Percentiles rank a stretch among this genome's conserved stretches.
These are phyloP conservation scores for Fissipunctia ypsillon DNA, from an alignment of 2,888 invertebrate species.

Conservation along the genomic window DNA sequence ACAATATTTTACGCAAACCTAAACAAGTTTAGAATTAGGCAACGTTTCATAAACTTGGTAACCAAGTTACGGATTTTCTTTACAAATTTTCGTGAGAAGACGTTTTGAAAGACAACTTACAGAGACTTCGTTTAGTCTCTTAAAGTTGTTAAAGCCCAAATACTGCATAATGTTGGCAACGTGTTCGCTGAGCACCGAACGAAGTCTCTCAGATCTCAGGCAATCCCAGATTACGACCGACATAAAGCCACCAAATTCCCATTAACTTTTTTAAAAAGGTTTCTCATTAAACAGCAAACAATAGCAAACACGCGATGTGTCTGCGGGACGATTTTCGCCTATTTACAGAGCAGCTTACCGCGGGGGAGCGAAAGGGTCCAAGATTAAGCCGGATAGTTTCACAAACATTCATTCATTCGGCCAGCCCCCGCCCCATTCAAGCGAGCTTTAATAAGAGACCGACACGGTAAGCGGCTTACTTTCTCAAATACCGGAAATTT, in stretches of 20 bases:
- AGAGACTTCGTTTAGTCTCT: too few relatives aligned
- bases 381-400: slow-evolving; percentile 73
- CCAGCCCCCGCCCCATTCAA: slow-evolving; percentile 72
- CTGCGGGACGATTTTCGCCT: slow-evolving; percentile 67
- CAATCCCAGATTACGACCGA: slow-evolving; percentile 53
- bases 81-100: slow-evolving; percentile 41
- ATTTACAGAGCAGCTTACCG: slow-evolving; percentile 73
- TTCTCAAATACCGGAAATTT: slow-evolving; percentile 78
- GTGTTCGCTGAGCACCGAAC: slow-evolving; percentile 32
- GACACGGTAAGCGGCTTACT: slow-evolving; percentile 81
- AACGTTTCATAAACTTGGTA: slow-evolving; percentile 48
- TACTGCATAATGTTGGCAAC: slow-evolving; percentile 27
- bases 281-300: slow-evolving; percentile 70
- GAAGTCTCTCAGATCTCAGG: slow-evolving; percentile 35
- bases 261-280: slow-evolving; percentile 71
- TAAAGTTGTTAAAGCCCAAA: slow-evolving; percentile 23
- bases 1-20: slow-evolving; percentile 41
- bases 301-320: slow-evolving; percentile 61
- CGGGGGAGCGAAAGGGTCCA: slow-evolving; percentile 67
- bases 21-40: slow-evolving; percentile 45
- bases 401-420: slow-evolving; percentile 77
- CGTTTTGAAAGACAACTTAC: slow-evolving; percentile 26
- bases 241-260: slow-evolving; percentile 63
- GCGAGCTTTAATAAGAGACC: slow-evolving; percentile 77
- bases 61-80: slow-evolving; percentile 47